Evolutionary conservation across 2,113 vertebrate genomes (phyloP).

Genomic region (Empidonax alnorum): DNA sequence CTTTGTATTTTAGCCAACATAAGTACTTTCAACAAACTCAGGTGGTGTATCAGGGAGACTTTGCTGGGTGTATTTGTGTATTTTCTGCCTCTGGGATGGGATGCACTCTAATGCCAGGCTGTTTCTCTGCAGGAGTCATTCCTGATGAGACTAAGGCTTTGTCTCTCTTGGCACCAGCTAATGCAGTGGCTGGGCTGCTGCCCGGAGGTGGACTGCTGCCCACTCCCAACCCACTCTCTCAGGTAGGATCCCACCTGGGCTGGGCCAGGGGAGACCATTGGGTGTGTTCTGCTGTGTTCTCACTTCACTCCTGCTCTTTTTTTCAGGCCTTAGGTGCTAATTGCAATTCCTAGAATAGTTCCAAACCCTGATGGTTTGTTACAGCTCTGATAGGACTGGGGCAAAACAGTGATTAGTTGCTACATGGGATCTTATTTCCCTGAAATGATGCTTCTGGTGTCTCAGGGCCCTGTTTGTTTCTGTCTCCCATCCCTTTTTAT

Average conservation of each 20-base stretch:
- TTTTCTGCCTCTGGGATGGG: conserved; percentile 78
- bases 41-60: conserved; percentile 86
- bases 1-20: conserved; percentile 85
- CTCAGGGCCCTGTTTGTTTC: neutral
- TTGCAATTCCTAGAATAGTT: fast-evolving
- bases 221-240: conserved; percentile 93
- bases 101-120: conserved; percentile 78
- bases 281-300: fast-evolving
- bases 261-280: fast-evolving
- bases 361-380: fast-evolving
- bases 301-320: neutral
- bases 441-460: fast-evolving
- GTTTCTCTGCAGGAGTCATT: conserved; percentile 96
- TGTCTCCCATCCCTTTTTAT: neutral
- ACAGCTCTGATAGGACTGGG: neutral
- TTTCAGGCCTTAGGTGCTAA: neutral
- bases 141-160: conserved; percentile 99
- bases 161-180: conserved; percentile 98
- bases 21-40: conserved; percentile 85
- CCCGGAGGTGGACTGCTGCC: conserved; percentile 98
- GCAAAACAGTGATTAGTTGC: fast-evolving
- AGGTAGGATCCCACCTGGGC: conserved; percentile 68
- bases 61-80: conserved; percentile 89
- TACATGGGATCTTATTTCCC: neutral
- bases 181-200: conserved; percentile 98